Evolutionary conservation across 2,888 invertebrate species (phyloP), one percentile per base, ranked within the genome.

Genomic region (Prosapia bicincta): DNA sequence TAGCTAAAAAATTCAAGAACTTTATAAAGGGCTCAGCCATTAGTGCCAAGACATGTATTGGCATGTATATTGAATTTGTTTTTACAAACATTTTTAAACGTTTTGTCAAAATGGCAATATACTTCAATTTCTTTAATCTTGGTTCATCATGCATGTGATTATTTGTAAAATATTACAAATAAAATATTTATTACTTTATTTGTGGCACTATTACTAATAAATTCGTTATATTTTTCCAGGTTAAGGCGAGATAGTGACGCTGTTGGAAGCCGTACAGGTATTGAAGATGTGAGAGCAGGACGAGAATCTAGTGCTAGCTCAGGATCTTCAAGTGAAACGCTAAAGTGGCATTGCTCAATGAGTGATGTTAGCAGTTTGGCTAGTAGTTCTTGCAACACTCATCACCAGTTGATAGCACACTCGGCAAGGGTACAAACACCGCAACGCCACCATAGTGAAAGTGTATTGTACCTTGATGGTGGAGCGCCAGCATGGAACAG

Each of bases 261-360:
- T 79, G 79, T 82, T 85, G 20, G 73, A 54, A 20, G 54, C 9
- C 54, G 32, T 30, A 26, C 26, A 69, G 54, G 54, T 20, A 20
- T 69, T 3, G 32, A 69, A 69, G 32, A 69, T n/a, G 23, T 30
- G 6, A 69, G 24, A 30, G 24, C 20, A 20, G 69, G 26, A 6
- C 26, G 24, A 66, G 81, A 81, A 71, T 80, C 81, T 1, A 81
- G 81, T 26, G 82, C 80, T 26, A 83, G 83, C 79, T 81, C 81
- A 10, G 83, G 83, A 78, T 84, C 84, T 24, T 92, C 92, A 72
- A 92, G 92, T 82, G 93, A 93, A 83, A 93, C 93, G 1, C 85
- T 93, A 7, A 93, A 93, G 85, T 93, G 93, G 92, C 90, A 93
- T 82, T 91, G 92, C 66, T 92, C 92, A 5, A 89, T 91, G 86